These are phyloP conservation scores for Heliconius congener DNA, from an alignment of 1,140 invertebrate species.

Conservation along the genomic window DNA sequence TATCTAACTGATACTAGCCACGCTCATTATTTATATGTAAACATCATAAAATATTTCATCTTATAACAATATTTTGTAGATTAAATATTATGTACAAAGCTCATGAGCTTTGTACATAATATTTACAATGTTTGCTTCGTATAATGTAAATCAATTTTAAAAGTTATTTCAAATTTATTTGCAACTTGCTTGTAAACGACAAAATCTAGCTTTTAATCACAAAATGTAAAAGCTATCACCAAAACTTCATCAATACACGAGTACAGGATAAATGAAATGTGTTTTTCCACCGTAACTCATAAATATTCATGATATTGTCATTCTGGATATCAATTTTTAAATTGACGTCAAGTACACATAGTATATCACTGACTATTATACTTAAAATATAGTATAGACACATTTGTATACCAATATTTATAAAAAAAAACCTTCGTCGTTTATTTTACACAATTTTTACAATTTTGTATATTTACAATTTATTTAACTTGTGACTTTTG, in stretches of 20 bases:
- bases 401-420: background rate
- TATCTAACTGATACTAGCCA: slow-evolving; percentile 36
- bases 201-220: background rate
- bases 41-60: slow-evolving; percentile 10
- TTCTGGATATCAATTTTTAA: slow-evolving; percentile 49
- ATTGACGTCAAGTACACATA: too few relatives aligned
- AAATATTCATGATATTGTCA: slow-evolving; percentile 61
- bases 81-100: too few relatives aligned
- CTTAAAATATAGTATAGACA: too few relatives aligned
- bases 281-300: slow-evolving; percentile 67
- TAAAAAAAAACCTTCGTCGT: background rate
- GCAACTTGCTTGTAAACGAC: too few relatives aligned
- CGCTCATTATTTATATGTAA: slow-evolving; percentile 21
- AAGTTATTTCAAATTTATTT: background rate
- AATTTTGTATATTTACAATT: too few relatives aligned
- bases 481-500: background rate
- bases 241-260: slow-evolving; percentile 45
- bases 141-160: background rate
- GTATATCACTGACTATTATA: too few relatives aligned
- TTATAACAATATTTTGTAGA: too few relatives aligned
- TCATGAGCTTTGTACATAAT: background rate
- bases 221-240: background rate
- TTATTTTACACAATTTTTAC: background rate
- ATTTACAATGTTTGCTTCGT: background rate
- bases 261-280: slow-evolving; percentile 37